Evolutionary conservation across 2,113 vertebrate species (phyloP).

Genomic region (Pandion haliaetus): DNA sequence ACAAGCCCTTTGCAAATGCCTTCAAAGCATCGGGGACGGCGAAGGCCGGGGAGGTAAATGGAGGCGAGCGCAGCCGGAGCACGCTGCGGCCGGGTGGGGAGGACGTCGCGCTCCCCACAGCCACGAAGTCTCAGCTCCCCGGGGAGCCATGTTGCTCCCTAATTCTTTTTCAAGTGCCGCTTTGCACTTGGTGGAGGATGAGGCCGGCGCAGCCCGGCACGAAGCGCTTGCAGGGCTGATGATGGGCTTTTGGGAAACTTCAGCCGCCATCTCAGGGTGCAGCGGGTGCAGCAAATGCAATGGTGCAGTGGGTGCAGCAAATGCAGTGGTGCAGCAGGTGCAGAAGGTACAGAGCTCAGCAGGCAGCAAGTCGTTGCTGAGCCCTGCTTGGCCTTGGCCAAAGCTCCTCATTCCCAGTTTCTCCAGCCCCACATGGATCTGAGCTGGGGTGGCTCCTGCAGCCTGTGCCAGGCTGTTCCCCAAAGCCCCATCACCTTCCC

Average conservation of each 20-base stretch:
- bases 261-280: neutral
- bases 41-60: conserved; percentile 33
- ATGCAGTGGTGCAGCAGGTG: no score
- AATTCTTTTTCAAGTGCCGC: neutral
- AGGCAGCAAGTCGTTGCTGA: neutral
- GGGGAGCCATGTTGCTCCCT: neutral
- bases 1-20: conserved; percentile 51
- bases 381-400: neutral
- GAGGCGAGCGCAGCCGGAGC: neutral
- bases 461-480: neutral
- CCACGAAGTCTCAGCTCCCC: rapidly evolving
- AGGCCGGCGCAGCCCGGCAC: neutral
- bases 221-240: rapidly evolving
- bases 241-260: neutral
- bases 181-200: neutral
- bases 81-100: rapidly evolving
- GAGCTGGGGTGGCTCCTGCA: neutral
- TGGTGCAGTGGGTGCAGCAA: neutral
- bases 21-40: neutral
- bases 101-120: rapidly evolving
- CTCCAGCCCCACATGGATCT: rapidly evolving
- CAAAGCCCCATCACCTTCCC: neutral
- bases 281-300: rapidly evolving
- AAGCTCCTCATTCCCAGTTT: neutral
- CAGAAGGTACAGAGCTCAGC: neutral